Conservation (phyloP, 1,140 invertebrate genomes). For the Caenorhabditis brenneri region DNA sequence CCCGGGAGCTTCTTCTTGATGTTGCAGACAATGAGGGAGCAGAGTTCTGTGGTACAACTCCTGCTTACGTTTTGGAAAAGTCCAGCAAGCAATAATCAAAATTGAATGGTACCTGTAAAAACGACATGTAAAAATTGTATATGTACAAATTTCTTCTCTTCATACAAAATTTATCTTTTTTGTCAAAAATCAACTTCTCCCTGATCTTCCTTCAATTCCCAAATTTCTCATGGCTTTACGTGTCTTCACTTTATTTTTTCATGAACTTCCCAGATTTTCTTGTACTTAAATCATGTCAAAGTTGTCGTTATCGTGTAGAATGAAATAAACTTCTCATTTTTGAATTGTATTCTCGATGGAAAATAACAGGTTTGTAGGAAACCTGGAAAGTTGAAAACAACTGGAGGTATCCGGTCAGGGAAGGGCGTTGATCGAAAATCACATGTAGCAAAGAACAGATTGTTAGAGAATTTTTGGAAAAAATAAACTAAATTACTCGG, state of each 20-base stretch:
- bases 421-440: too few species aligned
- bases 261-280: background rate
- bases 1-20: background rate
- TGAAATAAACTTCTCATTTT: too few species aligned
- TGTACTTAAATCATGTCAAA: too few species aligned
- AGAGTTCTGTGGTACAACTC: background rate
- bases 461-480: too few species aligned
- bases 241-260: background rate
- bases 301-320: too few species aligned
- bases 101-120: background rate
- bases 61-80: background rate
- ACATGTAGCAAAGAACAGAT: too few species aligned
- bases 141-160: background rate
- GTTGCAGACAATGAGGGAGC: constrained; percentile 4
- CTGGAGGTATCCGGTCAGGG: too few species aligned
- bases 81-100: background rate
- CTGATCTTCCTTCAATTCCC: background rate
- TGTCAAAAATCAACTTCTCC: background rate
- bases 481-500: too few species aligned
- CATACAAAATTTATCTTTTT: background rate
- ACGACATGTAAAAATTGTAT: constrained; percentile 4
- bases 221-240: background rate
- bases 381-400: too few species aligned
- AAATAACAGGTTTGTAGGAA: too few species aligned
- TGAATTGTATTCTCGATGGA: too few species aligned